Conservation (phyloP, 2,113 vertebrate species). For the Pseudopodoces humilis region DNA sequence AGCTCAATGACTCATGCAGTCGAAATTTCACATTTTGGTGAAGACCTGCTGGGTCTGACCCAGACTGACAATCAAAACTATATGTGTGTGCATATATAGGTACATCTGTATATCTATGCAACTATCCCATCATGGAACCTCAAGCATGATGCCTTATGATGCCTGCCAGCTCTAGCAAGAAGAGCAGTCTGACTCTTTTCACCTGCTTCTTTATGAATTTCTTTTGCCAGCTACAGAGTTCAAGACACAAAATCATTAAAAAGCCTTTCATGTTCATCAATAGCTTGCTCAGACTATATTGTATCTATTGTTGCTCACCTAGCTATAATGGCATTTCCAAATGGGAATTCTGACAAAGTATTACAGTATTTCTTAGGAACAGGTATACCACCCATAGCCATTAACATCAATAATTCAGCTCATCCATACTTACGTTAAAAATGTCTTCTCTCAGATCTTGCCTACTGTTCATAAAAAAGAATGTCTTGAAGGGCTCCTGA, state of each 20-base stretch:
- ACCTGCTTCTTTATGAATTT: not conserved
- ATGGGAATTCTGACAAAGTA: not conserved
- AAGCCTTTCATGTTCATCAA: not conserved
- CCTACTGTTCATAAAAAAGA: not conserved
- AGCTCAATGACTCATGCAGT: not conserved
- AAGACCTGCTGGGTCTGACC: not conserved
- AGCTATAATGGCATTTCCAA: conserved; percentile 1
- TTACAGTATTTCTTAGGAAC: not conserved
- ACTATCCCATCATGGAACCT: not conserved
- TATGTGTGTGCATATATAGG: not conserved
- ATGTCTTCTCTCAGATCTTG: not conserved
- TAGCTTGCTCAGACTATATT: not conserved
- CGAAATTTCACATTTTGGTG: not conserved
- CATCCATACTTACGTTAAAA: not conserved
- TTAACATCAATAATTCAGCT: conserved; percentile 50
- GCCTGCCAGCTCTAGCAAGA: not conserved
- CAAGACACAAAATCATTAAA: not conserved
- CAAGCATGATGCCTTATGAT: fast-evolving
- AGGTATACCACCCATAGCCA: not conserved
- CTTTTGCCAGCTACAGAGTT: not conserved
- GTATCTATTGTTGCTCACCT: not conserved
- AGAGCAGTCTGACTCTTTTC: not conserved
- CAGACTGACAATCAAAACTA: not conserved
- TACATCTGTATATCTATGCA: not conserved
- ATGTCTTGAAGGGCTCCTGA: not conserved